Evolutionary conservation across 2,797 vertebrate genomes (phyloP), one percentile per base, ranked within the genome.

Genomic region (Acanthopagrus latus): DNA sequence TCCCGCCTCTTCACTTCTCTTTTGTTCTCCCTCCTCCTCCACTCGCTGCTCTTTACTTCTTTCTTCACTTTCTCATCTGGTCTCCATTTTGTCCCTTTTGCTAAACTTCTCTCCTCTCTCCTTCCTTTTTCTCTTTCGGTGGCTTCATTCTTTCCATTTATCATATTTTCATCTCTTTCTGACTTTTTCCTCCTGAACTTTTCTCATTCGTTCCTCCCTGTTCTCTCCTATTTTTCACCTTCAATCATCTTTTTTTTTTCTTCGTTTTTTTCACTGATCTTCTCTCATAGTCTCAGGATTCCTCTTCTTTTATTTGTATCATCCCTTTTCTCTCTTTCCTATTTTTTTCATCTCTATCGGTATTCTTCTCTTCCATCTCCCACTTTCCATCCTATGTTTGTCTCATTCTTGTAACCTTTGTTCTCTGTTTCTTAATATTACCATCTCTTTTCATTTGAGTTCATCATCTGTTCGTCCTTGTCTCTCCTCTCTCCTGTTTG

Each of bases 1-100:
- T 51, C 55, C 81, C 4, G 0, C 44, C 62, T 56, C 71, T 44
- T 48, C 56, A 38, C 13, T 21, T 27, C 54, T 52, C 51, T 27
- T 60, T 18, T 55, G 23, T 57, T 43, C 33, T 41, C 9, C 14
- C 25, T 64, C 7, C 17, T 14, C 46, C n/a, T 44, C 18, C 0
- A 16, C 2, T 56, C 47, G 51, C 23, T 46, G 58, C 5, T 68
- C 55, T 17, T 43, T 8, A 18, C 44, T 63, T 25, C 12, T 52
- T 0, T 23, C 7, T 21, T 57, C 13, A 3, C 12, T 44, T 11
- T 5, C 33, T 12, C 10, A 0, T 4, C 10, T 62, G 1, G 41
- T 52, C 5, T 63, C 17, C 13, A 3, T 14, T 29, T 50, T 16
- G 47, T 46, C 13, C 9, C 47, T 29, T 59, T 54, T n/a, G 4